A percentile compares a stretch with the other conserved stretches of the same genome.
phyloP scores from a whole-genome alignment of 2,888 invertebrate species.

The Timema cristinae region DNA sequence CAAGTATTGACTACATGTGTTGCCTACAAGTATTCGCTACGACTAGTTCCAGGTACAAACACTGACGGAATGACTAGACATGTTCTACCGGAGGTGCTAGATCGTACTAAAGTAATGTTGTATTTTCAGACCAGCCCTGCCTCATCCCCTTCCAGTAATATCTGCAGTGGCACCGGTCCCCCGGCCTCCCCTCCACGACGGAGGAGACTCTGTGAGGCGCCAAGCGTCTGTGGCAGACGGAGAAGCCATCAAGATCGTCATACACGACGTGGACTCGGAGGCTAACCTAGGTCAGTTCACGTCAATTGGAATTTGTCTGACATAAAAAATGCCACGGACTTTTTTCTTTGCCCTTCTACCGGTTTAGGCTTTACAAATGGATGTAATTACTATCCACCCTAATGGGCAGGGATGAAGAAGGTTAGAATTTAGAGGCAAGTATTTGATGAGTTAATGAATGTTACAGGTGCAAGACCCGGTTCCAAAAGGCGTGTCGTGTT shows the following conservation, averaged over 20 bases:
- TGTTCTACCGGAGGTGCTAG: too few species aligned
- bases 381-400: too few species aligned
- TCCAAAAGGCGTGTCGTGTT: slow-evolving; percentile 70
- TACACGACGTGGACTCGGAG: slow-evolving; percentile 84
- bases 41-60: too few species aligned
- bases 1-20: too few species aligned
- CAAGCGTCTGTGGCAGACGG: slow-evolving; percentile 82
- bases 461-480: slow-evolving; percentile 36
- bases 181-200: background rate
- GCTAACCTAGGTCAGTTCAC: slow-evolving; percentile 46
- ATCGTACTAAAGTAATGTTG: too few species aligned
- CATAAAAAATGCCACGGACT: too few species aligned
- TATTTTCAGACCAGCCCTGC: slow-evolving; percentile 40
- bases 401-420: too few species aligned
- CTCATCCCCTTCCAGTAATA: slow-evolving; percentile 46
- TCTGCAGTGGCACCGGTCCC: slow-evolving; percentile 56
- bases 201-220: slow-evolving; percentile 46
- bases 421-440: background rate
- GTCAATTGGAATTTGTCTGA: background rate
- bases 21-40: too few species aligned
- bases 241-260: slow-evolving; percentile 88
- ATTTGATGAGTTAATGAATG: background rate
- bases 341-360: too few species aligned
- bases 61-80: too few species aligned
- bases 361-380: too few species aligned